Evolutionary conservation across 2,888 invertebrate genomes (phyloP).

Genomic region (Thysanoteuthis rhombus): DNA sequence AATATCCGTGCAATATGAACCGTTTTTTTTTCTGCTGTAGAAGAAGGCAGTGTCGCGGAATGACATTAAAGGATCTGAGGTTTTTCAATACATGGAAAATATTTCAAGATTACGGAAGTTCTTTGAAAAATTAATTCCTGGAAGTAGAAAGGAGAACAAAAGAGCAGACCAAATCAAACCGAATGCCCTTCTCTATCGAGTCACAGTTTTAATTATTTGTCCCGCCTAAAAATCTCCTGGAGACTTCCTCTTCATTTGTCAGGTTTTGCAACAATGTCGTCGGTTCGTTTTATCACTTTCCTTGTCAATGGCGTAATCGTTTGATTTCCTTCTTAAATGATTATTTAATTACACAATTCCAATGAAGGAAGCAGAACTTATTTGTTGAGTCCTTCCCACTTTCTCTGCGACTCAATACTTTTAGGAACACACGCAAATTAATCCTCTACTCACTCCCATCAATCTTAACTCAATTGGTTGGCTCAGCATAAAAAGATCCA

Average conservation of each 20-base stretch:
- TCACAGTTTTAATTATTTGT: neutral
- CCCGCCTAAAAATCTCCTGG: neutral
- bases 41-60: neutral
- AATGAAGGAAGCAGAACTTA: neutral
- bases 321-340: neutral
- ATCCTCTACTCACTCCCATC: neutral
- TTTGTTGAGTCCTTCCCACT: neutral
- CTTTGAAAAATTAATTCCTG: constrained; percentile 12
- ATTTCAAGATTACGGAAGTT: constrained; percentile 12
- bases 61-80: constrained; percentile 12
- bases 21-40: neutral
- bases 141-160: neutral
- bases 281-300: neutral
- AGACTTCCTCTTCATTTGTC: neutral
- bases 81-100: constrained; percentile 12
- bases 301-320: neutral
- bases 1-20: constrained; percentile 12
- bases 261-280: neutral
- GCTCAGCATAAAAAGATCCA: no score
- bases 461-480: neutral
- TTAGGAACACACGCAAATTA: neutral
- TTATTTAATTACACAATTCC: neutral
- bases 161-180: neutral
- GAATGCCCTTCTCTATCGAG: neutral
- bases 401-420: neutral